A percentile compares a stretch with the other conserved stretches of the same genome.
phyloP scores from a whole-genome alignment of 2,797 vertebrate genomes.

The Enteromius anoplus region DNA sequence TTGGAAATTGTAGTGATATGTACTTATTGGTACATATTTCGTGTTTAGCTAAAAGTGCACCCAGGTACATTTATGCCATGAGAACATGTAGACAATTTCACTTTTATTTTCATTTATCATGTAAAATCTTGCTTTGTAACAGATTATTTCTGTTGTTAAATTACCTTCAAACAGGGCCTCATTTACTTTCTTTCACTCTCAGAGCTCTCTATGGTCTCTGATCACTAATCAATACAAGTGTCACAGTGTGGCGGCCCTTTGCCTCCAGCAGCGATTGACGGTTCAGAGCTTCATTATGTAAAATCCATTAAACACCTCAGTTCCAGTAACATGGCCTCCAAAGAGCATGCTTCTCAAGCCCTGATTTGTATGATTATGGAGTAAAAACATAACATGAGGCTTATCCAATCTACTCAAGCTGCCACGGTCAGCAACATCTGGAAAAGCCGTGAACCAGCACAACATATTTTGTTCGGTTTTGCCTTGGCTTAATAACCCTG shows the following conservation, averaged over 20 bases:
- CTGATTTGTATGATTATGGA: neutral
- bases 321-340: neutral
- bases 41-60: too few species aligned
- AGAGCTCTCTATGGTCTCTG: conserved; percentile 47
- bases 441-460: conserved; percentile 72
- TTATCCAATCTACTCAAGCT: conserved; percentile 37
- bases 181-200: conserved; percentile 19
- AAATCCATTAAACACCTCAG: conserved; percentile 66
- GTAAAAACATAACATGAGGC: neutral
- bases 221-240: conserved; percentile 76
- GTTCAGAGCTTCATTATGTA: conserved; percentile 68
- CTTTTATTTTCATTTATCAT: neutral
- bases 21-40: too few species aligned
- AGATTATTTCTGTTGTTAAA: neutral
- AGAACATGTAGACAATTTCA: too few species aligned
- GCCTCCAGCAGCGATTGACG: conserved; percentile 3
- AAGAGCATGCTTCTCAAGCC: conserved; percentile 11
- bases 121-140: conserved; percentile 4
- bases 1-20: too few species aligned
- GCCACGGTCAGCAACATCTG: conserved; percentile 57
- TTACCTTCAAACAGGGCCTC: neutral
- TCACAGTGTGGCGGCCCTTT: conserved; percentile 62
- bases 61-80: too few species aligned
- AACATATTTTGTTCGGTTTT: conserved; percentile 69
- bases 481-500: conserved; percentile 78